Evolutionary conservation across 2,797 vertebrate genomes (phyloP).

Genomic region (Urocyon cinereoargenteus): DNA sequence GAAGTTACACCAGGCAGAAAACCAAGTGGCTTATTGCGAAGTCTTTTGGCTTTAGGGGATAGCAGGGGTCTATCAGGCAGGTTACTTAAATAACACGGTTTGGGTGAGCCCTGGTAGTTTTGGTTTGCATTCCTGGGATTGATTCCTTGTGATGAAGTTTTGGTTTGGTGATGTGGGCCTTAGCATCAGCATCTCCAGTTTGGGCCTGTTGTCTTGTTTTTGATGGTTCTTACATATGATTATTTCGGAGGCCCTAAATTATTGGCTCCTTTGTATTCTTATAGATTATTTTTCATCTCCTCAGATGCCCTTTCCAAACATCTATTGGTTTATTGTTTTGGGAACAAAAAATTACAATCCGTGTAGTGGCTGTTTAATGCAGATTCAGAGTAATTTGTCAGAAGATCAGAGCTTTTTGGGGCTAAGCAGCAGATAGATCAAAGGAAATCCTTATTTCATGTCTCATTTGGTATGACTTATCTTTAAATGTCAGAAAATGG

Average conservation of each 20-base stretch:
- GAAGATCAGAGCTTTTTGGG: conserved; percentile 54
- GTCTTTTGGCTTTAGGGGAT: not conserved
- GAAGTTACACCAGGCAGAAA: not conserved
- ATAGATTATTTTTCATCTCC: conserved; percentile 72
- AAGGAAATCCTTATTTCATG: conserved; percentile 58
- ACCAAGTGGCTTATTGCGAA: not conserved
- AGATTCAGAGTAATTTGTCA: conserved; percentile 11
- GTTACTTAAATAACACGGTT: no score
- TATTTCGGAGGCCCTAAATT: not conserved
- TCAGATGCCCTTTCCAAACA: conserved; percentile 59
- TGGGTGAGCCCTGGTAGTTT: not conserved
- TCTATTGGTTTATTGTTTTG: conserved; percentile 59
- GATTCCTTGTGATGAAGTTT: not conserved
- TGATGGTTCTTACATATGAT: conserved; percentile 41
- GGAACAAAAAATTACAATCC: conserved; percentile 57
- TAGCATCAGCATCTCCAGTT: not conserved
- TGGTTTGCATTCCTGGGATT: not conserved
- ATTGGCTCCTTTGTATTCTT: not conserved
- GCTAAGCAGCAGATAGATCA: not conserved
- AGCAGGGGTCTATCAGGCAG: not conserved
- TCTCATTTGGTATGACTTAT: conserved; percentile 7
- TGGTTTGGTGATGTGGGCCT: not conserved
- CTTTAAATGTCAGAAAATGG: conserved; percentile 59
- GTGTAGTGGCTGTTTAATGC: conserved; percentile 50
- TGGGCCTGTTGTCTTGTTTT: not conserved